These are phyloP conservation scores for Micrasema longulum DNA, from an alignment of 1,140 invertebrate species.

Conservation along the genomic window DNA sequence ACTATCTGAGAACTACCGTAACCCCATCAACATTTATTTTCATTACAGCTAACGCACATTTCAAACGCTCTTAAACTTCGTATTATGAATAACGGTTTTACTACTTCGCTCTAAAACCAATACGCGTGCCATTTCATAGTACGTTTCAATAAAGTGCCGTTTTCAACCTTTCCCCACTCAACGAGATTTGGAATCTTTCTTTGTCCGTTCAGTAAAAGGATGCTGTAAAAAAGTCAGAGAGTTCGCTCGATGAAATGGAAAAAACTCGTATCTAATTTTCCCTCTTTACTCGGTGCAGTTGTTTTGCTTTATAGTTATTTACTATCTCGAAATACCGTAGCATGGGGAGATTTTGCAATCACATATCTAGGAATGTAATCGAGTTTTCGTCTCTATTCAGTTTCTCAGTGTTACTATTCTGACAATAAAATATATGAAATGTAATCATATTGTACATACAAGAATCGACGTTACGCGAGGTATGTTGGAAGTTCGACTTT, in stretches of 20 bases:
- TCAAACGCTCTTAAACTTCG: not conserved
- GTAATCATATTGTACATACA: constrained; percentile 11
- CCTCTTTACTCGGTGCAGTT: constrained; percentile 1
- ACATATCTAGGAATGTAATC: constrained; percentile 22
- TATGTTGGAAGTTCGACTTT: too few species aligned
- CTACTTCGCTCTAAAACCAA: constrained; percentile 14
- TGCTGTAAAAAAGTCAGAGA: not conserved
- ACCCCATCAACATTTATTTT: not conserved
- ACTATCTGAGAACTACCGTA: too few species aligned
- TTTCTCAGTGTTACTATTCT: constrained; percentile 12
- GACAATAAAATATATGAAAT: constrained; percentile 11
- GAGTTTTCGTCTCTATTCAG: constrained; percentile 24
- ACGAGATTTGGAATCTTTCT: not conserved
- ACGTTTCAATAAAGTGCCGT: constrained; percentile 19
- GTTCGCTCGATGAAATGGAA: not conserved
- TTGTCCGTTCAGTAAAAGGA: not conserved
- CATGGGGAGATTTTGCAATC: constrained; percentile 18
- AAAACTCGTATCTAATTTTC: not conserved
- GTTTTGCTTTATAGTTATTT: not conserved
- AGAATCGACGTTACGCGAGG: not conserved
- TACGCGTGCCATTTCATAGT: constrained; percentile 18
- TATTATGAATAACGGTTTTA: constrained; percentile 22
- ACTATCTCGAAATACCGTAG: not conserved
- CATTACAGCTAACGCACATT: not conserved
- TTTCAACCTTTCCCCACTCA: constrained; percentile 9